Percentiles rank a stretch among this genome's conserved stretches.
These are phyloP conservation scores for Lithophane socia DNA, from an alignment of 2,888 invertebrate species.

Conservation along the genomic window DNA sequence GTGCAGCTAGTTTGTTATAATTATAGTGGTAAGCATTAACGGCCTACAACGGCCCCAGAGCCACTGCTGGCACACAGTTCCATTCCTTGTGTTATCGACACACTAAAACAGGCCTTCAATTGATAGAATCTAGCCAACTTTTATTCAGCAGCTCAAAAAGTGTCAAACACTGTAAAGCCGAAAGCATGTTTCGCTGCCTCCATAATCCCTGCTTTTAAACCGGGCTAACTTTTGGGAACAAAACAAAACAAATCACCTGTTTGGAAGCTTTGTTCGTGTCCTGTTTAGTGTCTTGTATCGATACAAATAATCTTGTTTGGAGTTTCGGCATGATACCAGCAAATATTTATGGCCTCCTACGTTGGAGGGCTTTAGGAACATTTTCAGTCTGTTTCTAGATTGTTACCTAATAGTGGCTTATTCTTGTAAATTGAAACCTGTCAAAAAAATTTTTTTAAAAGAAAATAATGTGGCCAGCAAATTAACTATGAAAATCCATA, in stretches of 20 bases:
- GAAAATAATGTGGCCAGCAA: too few relatives aligned
- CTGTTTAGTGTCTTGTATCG: slow-evolving; percentile 50
- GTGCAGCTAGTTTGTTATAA: not conserved
- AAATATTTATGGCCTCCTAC: slow-evolving; percentile 26
- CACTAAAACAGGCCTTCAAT: not conserved
- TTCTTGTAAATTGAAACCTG: not conserved
- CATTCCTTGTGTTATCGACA: not conserved
- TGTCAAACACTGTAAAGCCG: not conserved
- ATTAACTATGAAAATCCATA: too few relatives aligned
- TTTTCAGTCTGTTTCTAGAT: not conserved
- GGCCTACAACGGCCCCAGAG: not conserved
- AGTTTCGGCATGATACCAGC: slow-evolving; percentile 32
- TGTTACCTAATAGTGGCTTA: not conserved
- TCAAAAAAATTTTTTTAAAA: too few relatives aligned
- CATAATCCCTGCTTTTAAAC: slow-evolving; percentile 24
- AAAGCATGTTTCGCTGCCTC: not conserved
- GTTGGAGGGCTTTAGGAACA: slow-evolving; percentile 2
- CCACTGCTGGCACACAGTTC: not conserved
- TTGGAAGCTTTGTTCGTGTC: slow-evolving; percentile 37
- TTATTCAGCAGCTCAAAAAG: slow-evolving; percentile 3
- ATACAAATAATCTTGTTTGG: slow-evolving; percentile 54
- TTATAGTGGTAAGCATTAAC: not conserved
- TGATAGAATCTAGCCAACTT: not conserved
- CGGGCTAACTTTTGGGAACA: slow-evolving; percentile 29
- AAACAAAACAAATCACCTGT: slow-evolving; percentile 33